Evolutionary conservation across 2,888 invertebrate genomes (phyloP).

Genomic region (Pachliopta kotzebuea): DNA sequence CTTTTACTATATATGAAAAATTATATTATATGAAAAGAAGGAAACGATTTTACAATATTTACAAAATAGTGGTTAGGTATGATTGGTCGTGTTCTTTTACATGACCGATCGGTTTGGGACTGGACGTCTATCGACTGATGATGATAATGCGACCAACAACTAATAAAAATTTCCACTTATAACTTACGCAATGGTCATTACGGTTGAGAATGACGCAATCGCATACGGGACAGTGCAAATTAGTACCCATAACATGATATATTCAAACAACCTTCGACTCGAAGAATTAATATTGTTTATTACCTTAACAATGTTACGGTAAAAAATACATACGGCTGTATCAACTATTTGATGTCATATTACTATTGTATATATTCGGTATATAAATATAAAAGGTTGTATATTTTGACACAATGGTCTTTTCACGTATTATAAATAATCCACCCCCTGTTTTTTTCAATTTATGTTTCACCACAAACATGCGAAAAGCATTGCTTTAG

Average conservation of each 20-base stretch:
- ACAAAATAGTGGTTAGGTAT: too few species aligned
- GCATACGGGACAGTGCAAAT: constrained; percentile 26
- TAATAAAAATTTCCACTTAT: background rate
- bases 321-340: constrained; percentile 10
- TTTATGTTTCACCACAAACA: constrained; percentile 28
- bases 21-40: too few species aligned
- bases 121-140: too few species aligned
- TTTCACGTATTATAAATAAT: constrained; percentile 4
- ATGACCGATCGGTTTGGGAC: too few species aligned
- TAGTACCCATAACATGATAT: constrained; percentile 24
- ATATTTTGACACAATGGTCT: constrained; percentile 4
- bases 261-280: constrained; percentile 11
- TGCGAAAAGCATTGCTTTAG: constrained; percentile 25
- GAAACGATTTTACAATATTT: too few species aligned
- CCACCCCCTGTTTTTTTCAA: constrained; percentile 8
- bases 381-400: background rate
- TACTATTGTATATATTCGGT: background rate
- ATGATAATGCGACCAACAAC: too few species aligned
- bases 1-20: background rate
- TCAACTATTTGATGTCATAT: constrained; percentile 4
- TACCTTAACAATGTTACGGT: constrained; percentile 17
- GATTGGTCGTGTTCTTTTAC: too few species aligned
- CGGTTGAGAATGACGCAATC: constrained; percentile 25
- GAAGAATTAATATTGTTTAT: constrained; percentile 8
- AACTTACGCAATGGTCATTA: constrained; percentile 7